phyloP scores from a whole-genome alignment of 1,140 invertebrate species.

The Brachionus asplanchnoidis region DNA sequence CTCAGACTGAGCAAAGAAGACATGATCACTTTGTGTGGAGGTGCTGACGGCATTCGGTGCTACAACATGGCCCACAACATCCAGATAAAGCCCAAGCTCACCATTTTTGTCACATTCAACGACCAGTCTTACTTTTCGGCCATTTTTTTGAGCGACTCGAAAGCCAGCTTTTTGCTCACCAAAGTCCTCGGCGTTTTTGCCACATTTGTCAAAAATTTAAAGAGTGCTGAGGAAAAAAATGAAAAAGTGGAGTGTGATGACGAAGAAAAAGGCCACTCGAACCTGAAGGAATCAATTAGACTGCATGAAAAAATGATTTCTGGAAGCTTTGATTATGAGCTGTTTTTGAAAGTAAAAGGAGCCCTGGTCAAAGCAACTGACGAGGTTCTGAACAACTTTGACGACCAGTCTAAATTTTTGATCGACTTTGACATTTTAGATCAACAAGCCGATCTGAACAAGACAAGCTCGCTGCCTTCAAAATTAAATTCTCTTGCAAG shows the following conservation, averaged over 20 bases:
- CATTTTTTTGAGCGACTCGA: conserved; percentile 5
- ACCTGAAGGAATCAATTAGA: not conserved
- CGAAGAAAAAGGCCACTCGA: not conserved
- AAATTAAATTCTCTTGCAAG: not conserved
- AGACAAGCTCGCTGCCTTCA: not conserved
- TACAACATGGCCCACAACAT: conserved; percentile 31
- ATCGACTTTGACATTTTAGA: not conserved
- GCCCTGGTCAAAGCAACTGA: conserved; percentile 11
- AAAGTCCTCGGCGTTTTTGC: not conserved
- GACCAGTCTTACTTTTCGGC: not conserved
- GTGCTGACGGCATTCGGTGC: not conserved
- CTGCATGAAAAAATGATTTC: not conserved
- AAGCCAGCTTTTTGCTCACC: not conserved
- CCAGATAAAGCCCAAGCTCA: conserved; percentile 33
- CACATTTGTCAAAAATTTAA: not conserved
- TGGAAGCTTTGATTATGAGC: not conserved
- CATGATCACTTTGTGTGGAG: conserved; percentile 10
- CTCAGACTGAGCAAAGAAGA: conserved; percentile 27
- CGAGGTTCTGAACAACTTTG: conserved; percentile 19
- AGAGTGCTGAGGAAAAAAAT: not conserved
- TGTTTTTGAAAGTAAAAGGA: not conserved
- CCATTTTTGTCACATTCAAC: not conserved
- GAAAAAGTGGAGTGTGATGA: not conserved
- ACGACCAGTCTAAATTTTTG: conserved; percentile 25
- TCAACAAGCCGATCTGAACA: not conserved